These are phyloP conservation scores for Callorhinus ursinus DNA, from an alignment of 2,113 vertebrate genomes.

Conservation along the genomic window DNA sequence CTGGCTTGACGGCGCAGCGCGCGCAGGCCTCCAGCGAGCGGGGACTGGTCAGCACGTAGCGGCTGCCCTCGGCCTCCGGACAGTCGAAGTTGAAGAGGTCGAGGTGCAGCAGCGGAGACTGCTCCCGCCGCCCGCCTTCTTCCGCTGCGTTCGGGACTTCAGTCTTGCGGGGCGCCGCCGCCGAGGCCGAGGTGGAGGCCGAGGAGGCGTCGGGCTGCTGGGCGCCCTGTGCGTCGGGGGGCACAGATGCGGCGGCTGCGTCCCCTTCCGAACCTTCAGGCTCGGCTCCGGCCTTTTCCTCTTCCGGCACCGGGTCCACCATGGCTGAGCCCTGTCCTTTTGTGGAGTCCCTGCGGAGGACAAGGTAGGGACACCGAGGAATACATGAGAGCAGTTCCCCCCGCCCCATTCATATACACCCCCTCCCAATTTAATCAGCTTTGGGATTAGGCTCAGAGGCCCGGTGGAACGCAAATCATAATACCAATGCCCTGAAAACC, in stretches of 20 bases:
- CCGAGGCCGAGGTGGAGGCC: constrained; percentile 54
- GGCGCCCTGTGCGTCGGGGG: constrained; percentile 67
- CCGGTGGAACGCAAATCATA: constrained; percentile 46
- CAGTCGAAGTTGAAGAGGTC: constrained; percentile 98
- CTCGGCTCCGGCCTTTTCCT: constrained; percentile 70
- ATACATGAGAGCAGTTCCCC: not conserved
- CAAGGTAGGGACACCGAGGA: not conserved
- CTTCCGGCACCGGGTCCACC: constrained; percentile 81
- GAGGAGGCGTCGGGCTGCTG: constrained; percentile 71
- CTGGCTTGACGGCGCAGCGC: constrained; percentile 94
- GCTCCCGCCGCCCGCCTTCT: constrained; percentile 81
- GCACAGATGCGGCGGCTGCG: constrained; percentile 37
- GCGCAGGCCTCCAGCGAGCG: constrained; percentile 98
- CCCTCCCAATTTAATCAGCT: constrained; percentile 61
- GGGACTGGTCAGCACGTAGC: constrained; percentile 97
- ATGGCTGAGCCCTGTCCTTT: constrained; percentile 71
- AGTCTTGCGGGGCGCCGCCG: constrained; percentile 32
- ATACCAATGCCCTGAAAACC: constrained; percentile 43
- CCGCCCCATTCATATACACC: not conserved
- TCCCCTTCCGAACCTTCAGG: constrained; percentile 24
- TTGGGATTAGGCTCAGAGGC: constrained; percentile 53
- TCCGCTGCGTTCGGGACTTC: constrained; percentile 66
- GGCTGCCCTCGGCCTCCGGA: constrained; percentile 94
- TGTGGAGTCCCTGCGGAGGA: constrained; percentile 62
- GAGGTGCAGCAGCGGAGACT: constrained; percentile 92